Evolutionary conservation across 2,797 vertebrate species (phyloP), one percentile per base, ranked within the genome.

Genomic region (Arrhamphus sclerolepis): DNA sequence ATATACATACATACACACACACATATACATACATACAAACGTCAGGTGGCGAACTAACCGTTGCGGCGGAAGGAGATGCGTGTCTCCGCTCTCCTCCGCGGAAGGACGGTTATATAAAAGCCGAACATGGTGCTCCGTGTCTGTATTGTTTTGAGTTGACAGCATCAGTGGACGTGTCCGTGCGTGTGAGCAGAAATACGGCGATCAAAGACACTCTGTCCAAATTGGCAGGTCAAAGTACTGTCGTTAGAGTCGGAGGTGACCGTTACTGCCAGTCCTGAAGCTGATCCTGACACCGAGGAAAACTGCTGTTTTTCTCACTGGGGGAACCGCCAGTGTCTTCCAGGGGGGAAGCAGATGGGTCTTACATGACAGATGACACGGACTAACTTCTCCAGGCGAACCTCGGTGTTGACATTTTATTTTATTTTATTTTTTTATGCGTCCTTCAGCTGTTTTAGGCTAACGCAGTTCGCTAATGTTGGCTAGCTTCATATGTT

Each of bases 11-110:
- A 34, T 2, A 34, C 9, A 8, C 5, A 10, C 5, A 38, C 14
- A 8, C 14, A 38, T 8, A 10, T 38, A 38, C 14, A 13, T 38
- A 4, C 14, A 13, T 16, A 3, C 14, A 3, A 2, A 3, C 18
- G 7, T 20, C 41, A 29, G 29, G 4, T 43, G 2, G 34, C 46
- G 84, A 47, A 81, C 81, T 88, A 86, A 26, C 20, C 11, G 13
- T 52, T 17, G 31, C 43, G 14, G 88, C 88, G 88, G 84, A 90
- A 34, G 80, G 24, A 41, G 0, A 7, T 0, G 2, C 8, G 38
- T 11, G 0, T 0, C 2, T 1, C 1, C 21, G 20, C 14, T 13
- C 9, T 9, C 31, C 13, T 59, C 29, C 46, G 87, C 83, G 79
- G 84, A 84, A 1, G 77, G 78, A 67, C 19, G 7, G 0, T 6